Evolutionary conservation across 2,888 invertebrate genomes (phyloP).

Genomic region (Corythucha ciliata): DNA sequence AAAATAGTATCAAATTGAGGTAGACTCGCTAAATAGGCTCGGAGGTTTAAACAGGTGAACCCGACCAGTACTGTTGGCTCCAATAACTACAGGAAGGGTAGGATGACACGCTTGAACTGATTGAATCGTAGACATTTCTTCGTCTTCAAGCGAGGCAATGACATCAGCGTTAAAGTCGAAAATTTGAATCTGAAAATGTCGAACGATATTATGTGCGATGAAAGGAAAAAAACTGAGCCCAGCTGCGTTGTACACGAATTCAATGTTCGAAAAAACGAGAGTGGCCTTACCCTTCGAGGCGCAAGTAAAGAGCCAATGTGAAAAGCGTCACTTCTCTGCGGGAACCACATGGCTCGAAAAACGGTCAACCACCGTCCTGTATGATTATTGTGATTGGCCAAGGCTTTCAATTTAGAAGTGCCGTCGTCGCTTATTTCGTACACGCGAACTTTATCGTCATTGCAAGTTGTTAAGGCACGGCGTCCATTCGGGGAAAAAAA

Average conservation of each 20-base stretch:
- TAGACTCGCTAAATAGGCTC: too few species aligned
- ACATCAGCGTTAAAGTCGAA: conserved; percentile 38
- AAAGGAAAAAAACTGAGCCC: neutral
- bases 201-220: neutral
- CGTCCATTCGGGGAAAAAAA: conserved; percentile 43
- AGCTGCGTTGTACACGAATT: too few species aligned
- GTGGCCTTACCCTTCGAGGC: conserved; percentile 34
- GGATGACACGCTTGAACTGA: conserved; percentile 42
- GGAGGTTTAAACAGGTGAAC: conserved; percentile 39
- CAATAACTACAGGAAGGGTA: conserved; percentile 40
- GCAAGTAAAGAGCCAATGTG: conserved; percentile 42
- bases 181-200: conserved; percentile 41
- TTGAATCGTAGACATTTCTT: conserved; percentile 40
- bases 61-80: conserved; percentile 44
- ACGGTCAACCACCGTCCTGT: conserved; percentile 44
- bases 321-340: conserved; percentile 42
- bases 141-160: conserved; percentile 38
- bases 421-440: conserved; percentile 23
- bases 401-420: too few species aligned
- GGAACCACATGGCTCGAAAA: conserved; percentile 43
- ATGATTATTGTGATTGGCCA: conserved; percentile 41
- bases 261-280: neutral
- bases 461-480: conserved; percentile 40
- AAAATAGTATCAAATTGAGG: too few species aligned
- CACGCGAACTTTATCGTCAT: conserved; percentile 41